Evolutionary conservation across 2,113 vertebrate species (phyloP).

Genomic region (Acanthochromis polyacanthus): DNA sequence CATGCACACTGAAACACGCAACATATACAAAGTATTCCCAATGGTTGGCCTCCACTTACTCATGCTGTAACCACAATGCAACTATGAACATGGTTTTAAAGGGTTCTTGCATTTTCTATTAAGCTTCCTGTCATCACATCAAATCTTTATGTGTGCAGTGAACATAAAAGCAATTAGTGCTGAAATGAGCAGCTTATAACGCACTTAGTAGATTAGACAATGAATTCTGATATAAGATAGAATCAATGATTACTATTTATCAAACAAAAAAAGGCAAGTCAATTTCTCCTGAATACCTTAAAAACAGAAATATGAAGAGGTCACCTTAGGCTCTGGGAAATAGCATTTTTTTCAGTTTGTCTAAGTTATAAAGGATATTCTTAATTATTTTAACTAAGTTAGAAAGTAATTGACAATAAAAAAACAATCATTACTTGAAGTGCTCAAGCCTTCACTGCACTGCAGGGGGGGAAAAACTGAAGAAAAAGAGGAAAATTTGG

Average conservation of each 20-base stretch:
- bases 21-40: not conserved
- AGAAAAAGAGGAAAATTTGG: too few relatives aligned
- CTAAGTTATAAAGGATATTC: not conserved
- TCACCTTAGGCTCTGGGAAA: not conserved
- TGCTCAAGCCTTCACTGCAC: too few relatives aligned
- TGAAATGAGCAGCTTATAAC: too few relatives aligned
- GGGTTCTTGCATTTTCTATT: not conserved
- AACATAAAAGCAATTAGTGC: too few relatives aligned
- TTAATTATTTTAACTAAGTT: not conserved
- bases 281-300: not conserved
- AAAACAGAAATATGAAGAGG: not conserved
- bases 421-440: not conserved
- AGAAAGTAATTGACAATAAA: not conserved
- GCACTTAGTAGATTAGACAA: too few relatives aligned
- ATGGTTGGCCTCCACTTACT: not conserved
- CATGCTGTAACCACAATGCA: not conserved
- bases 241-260: too few relatives aligned
- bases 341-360: not conserved
- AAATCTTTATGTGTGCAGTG: too few relatives aligned
- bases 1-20: conserved; percentile 10
- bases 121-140: not conserved
- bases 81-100: not conserved
- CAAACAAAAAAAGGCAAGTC: too few relatives aligned
- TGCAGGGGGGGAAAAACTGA: too few relatives aligned
- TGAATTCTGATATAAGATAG: too few relatives aligned